These are phyloP conservation scores for Rhinella marina DNA, from an alignment of 2,797 vertebrate genomes.

Conservation along the genomic window DNA sequence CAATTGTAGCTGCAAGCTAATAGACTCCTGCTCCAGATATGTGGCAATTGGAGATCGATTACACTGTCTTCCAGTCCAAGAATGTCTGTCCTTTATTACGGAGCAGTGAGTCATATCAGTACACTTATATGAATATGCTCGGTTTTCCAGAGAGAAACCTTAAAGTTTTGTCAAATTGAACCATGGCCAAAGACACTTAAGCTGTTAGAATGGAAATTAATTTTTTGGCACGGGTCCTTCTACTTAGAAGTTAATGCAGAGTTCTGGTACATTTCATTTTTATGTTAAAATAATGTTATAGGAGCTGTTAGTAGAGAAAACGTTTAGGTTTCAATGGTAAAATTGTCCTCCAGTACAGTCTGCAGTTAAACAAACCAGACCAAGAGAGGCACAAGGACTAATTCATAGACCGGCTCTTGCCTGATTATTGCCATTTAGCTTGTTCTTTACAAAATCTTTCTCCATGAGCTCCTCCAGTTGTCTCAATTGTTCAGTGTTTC, in stretches of 20 bases:
- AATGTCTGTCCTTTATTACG: constrained; percentile 33
- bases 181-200: background rate
- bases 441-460: background rate
- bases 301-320: constrained; percentile 68
- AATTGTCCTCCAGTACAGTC: constrained; percentile 11
- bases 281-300: constrained; percentile 69
- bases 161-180: constrained; percentile 42
- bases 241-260: constrained; percentile 55
- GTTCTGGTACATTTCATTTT: constrained; percentile 70
- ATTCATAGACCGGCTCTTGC: background rate
- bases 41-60: constrained; percentile 35
- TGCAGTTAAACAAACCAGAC: background rate
- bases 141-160: constrained; percentile 20
- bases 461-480: background rate
- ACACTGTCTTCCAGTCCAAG: background rate
- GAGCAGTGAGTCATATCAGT: constrained; percentile 3
- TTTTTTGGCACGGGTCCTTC: constrained; percentile 63
- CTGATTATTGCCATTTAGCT: background rate
- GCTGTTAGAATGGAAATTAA: constrained; percentile 73
- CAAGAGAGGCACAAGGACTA: background rate
- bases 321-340: constrained; percentile 9
- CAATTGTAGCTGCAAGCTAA: constrained; percentile 5
- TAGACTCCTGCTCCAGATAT: constrained; percentile 3
- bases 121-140: constrained; percentile 21
- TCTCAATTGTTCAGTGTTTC: no score